phyloP scores from a whole-genome alignment of 2,797 vertebrate species.

The Toxotes lorentzi region DNA sequence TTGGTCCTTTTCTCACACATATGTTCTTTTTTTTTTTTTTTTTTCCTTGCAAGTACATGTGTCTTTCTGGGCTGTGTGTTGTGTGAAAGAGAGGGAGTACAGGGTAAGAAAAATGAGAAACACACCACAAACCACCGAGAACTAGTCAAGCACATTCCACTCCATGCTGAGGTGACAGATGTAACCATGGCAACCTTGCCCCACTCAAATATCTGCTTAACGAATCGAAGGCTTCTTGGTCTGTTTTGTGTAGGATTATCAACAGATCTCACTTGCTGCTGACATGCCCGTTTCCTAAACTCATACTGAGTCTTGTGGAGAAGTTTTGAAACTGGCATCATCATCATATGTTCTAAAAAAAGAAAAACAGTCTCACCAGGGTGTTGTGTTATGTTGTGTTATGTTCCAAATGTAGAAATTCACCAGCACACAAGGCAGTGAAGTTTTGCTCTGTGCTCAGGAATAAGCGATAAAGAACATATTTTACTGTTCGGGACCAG shows the following conservation, averaged over 20 bases:
- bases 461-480: neutral
- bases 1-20: neutral
- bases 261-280: neutral
- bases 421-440: neutral
- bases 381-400: neutral
- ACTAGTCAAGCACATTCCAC: neutral
- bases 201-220: slow-evolving; percentile 32
- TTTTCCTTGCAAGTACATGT: neutral
- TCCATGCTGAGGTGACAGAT: slow-evolving; percentile 61
- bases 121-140: slow-evolving; percentile 29
- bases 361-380: neutral
- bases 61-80: slow-evolving; percentile 16
- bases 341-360: neutral
- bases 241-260: slow-evolving; percentile 15
- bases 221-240: neutral
- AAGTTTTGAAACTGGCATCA: neutral
- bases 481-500: neutral
- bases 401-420: neutral
- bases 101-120: neutral
- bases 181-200: slow-evolving; percentile 53
- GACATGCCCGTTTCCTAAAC: neutral
- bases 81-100: slow-evolving; percentile 16
- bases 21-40: neutral
- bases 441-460: neutral
- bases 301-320: neutral